Conservation (phyloP, 2,113 vertebrate species). For the Silurus asotus region DNA sequence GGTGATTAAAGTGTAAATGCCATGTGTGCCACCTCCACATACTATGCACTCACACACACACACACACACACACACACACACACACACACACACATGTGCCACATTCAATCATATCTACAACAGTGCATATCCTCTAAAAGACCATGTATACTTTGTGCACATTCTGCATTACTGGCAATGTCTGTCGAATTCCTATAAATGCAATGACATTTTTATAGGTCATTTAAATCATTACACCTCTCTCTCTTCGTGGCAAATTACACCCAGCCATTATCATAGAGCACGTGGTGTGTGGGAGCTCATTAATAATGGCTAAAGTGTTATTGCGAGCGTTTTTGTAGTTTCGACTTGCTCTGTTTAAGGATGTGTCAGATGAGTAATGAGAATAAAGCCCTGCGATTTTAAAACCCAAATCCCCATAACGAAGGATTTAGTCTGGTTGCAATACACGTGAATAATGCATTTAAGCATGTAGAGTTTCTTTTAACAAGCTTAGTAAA, state of each 20-base stretch:
- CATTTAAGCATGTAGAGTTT: not conserved
- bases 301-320: slow-evolving; percentile 46
- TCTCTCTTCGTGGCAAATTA: slow-evolving; percentile 30
- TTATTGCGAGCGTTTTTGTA: slow-evolving; percentile 24
- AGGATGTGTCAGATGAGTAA: slow-evolving; percentile 16
- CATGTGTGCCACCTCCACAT: slow-evolving; percentile 61
- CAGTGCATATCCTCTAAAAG: slow-evolving; percentile 23
- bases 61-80: slow-evolving; percentile 2
- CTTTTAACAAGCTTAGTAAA: slow-evolving; percentile 1
- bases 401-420: not conserved
- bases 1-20: slow-evolving; percentile 60
- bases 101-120: slow-evolving; percentile 29
- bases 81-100: slow-evolving; percentile 39
- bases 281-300: slow-evolving; percentile 53
- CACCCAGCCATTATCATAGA: slow-evolving; percentile 39
- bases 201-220: slow-evolving; percentile 1
- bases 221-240: slow-evolving; percentile 40
- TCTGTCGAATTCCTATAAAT: not conserved
- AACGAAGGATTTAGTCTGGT: not conserved
- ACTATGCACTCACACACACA: slow-evolving; percentile 46
- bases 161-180: not conserved
- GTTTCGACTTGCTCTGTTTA: slow-evolving; percentile 21
- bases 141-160: not conserved
- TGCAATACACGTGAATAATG: not conserved
- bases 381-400: not conserved